A percentile compares a stretch with the other conserved stretches of the same genome.
Evolutionary conservation across 2,113 vertebrate species (phyloP).

Genomic region (cattle (Bos taurus)): ARS-UCD2.0 NC_037331.1:6873001-6873500

Average conservation of each 20-base stretch:
- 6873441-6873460: background rate
- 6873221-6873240: background rate
- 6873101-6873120: background rate
- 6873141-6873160: background rate
- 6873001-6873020: background rate
- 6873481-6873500: background rate
- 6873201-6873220: background rate
- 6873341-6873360: background rate
- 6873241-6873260: background rate
- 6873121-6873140: background rate
- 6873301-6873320: background rate
- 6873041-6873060: background rate
- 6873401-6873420: background rate
- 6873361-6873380: background rate
- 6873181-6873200: background rate
- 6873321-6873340: background rate
- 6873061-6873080: background rate
- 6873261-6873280: background rate
- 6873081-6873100: background rate
- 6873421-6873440: background rate
- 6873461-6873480: background rate
- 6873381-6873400: background rate
- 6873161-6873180: background rate
- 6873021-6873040: background rate
- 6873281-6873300: background rate